Conservation (phyloP, 2,888 invertebrate genomes). For the Didymodactylos carnosus region DNA sequence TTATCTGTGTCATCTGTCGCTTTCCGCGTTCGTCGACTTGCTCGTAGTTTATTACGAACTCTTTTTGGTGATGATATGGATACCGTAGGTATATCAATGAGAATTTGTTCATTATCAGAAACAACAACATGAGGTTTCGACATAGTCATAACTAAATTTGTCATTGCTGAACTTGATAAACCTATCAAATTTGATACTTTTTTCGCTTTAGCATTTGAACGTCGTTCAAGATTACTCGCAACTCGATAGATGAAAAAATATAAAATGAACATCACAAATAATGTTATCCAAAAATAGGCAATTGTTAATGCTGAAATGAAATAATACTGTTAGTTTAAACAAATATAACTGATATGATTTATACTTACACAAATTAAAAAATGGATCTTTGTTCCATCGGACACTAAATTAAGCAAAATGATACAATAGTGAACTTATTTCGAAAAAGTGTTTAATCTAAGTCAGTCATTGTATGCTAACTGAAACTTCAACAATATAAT, state of each 20-base stretch:
- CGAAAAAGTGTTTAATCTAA: too few relatives aligned
- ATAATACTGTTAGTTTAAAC: background rate
- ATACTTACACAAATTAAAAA: background rate
- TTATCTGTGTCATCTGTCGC: too few relatives aligned
- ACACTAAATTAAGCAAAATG: background rate
- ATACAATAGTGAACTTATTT: too few relatives aligned
- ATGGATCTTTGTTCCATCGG: background rate
- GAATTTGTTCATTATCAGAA: too few relatives aligned
- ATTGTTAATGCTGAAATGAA: conserved; percentile 31
- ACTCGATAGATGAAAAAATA: conserved; percentile 89
- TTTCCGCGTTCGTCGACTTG: too few relatives aligned
- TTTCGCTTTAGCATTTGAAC: background rate
- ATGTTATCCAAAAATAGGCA: conserved; percentile 87
- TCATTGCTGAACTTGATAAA: background rate
- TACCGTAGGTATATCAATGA: too few relatives aligned
- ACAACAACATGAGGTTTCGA: background rate
- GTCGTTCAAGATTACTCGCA: conserved; percentile 81
- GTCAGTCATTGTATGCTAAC: too few relatives aligned
- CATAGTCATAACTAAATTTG: background rate
- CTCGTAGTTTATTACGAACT: background rate
- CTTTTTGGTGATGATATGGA: background rate
- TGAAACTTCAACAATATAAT: too few relatives aligned
- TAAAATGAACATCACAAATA: conserved; percentile 75
- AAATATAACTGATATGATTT: background rate
- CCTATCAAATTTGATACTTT: background rate